Conservation (phyloP, 2,113 vertebrate genomes). For the Tonatia bakeri region DNA sequence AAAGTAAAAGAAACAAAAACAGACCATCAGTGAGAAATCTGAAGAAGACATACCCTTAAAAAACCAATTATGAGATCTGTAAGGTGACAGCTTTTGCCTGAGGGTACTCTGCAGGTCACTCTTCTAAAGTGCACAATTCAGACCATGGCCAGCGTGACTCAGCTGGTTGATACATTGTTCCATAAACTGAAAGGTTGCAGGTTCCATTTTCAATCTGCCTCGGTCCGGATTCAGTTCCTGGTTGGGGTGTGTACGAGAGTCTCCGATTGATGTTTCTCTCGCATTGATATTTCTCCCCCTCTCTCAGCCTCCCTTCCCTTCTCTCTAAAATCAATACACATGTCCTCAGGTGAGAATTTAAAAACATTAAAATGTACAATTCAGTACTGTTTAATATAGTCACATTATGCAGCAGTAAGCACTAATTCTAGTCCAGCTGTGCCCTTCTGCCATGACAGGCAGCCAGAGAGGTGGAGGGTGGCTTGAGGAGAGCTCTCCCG, state of each 20-base stretch:
- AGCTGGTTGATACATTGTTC: too few species aligned
- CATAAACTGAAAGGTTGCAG: too few species aligned
- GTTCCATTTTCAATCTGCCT: too few species aligned
- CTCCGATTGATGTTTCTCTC: too few species aligned
- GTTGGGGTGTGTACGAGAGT: too few species aligned
- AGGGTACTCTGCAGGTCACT: background rate
- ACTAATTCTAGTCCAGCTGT: fast-evolving
- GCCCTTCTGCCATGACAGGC: background rate
- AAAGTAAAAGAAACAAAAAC: background rate
- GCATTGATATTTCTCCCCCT: too few species aligned
- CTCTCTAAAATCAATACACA: too few species aligned
- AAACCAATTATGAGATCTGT: background rate
- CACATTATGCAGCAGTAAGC: background rate
- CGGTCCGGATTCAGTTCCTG: too few species aligned
- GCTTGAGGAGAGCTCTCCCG: background rate
- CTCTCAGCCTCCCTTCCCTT: too few species aligned
- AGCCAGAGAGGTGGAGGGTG: background rate
- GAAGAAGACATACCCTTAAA: background rate
- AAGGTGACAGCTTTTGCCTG: background rate
- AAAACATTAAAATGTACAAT: background rate
- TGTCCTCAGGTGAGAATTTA: too few species aligned
- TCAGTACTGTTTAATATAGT: background rate
- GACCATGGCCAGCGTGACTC: too few species aligned
- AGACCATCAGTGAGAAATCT: background rate
- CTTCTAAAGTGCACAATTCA: too few species aligned